These are phyloP conservation scores for Indri indri DNA, from an alignment of 2,113 vertebrate species.

Conservation along the genomic window DNA sequence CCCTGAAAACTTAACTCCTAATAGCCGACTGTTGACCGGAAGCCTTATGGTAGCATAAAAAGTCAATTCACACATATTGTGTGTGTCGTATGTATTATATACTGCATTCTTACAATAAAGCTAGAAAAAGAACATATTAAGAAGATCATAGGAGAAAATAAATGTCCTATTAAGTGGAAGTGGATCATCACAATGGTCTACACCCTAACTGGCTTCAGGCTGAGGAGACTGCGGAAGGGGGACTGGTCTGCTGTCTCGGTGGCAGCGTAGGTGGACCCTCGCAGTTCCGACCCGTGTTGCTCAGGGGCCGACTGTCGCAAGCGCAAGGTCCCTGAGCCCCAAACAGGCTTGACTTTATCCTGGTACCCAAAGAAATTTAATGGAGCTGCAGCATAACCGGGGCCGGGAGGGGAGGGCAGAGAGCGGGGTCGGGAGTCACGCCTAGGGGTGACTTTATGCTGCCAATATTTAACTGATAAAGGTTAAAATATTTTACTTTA, in stretches of 20 bases:
- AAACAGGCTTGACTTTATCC: not conserved
- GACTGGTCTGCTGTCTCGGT: not conserved
- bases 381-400: not conserved
- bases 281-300: not conserved
- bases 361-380: not conserved
- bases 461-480: not conserved
- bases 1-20: not conserved
- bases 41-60: not conserved
- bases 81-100: not conserved
- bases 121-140: not conserved
- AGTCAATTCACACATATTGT: not conserved
- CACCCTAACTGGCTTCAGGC: rapidly evolving
- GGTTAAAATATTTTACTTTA: not conserved
- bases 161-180: not conserved
- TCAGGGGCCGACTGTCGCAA: not conserved
- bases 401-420: not conserved
- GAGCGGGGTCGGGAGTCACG: not conserved
- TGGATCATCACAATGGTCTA: not conserved
- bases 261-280: not conserved
- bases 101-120: not conserved
- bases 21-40: not conserved
- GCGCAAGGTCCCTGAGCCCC: not conserved
- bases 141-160: not conserved
- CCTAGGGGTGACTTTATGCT: not conserved
- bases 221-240: not conserved